Evolutionary conservation across 2,888 invertebrate genomes (phyloP).

Genomic region (Cataglyphis rosenhaueri): DNA sequence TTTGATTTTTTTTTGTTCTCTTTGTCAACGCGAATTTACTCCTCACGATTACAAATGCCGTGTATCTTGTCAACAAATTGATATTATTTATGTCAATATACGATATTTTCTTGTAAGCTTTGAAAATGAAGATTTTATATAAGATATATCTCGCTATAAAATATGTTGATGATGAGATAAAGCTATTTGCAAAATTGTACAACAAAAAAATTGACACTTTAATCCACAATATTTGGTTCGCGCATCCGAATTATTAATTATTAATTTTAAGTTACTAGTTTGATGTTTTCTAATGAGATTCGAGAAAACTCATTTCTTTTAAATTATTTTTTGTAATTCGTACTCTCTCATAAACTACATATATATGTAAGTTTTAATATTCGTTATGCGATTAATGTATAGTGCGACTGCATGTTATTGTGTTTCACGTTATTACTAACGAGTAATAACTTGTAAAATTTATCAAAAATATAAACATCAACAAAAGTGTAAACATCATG

Average conservation of each 20-base stretch:
- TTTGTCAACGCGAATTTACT: not conserved
- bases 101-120: not conserved
- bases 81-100: not conserved
- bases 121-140: not conserved
- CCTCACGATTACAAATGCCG: slow-evolving; percentile 12
- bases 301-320: not conserved
- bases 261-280: not conserved
- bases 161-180: not conserved
- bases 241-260: not conserved
- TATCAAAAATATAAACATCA: slow-evolving; percentile 17
- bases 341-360: not conserved
- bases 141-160: not conserved
- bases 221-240: not conserved
- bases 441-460: not conserved
- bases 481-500: slow-evolving; percentile 9
- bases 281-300: not conserved
- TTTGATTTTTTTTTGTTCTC: slow-evolving; percentile 11
- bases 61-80: slow-evolving; percentile 30
- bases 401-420: slow-evolving; percentile 8
- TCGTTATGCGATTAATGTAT: slow-evolving; percentile 13
- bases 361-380: not conserved
- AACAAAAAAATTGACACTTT: not conserved
- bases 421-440: slow-evolving; percentile 13
- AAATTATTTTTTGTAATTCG: not conserved
- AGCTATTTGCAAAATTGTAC: not conserved